Evolutionary conservation across 2,888 invertebrate genomes (phyloP).

Genomic region (Agriopis aurantiaria): DNA sequence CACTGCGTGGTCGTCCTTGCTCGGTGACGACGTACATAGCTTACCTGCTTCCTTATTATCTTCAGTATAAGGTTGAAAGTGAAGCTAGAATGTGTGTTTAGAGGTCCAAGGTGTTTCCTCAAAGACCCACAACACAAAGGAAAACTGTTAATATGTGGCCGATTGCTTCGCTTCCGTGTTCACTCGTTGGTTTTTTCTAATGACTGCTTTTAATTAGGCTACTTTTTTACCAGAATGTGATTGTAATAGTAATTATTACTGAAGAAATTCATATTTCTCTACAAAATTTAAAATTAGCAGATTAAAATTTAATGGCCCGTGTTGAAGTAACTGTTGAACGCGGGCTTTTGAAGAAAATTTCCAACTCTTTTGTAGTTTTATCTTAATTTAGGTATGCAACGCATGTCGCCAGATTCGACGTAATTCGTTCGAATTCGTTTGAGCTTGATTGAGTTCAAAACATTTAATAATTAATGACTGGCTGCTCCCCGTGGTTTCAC

Average conservation of each 20-base stretch:
- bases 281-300: neutral
- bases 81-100: conserved; percentile 42
- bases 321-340: neutral
- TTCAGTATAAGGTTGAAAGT: conserved; percentile 24
- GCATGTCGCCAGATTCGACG: too few species aligned
- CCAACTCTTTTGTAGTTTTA: neutral
- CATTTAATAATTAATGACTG: too few species aligned
- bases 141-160: conserved; percentile 56
- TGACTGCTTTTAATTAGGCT: conserved; percentile 33
- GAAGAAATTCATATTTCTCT: neutral
- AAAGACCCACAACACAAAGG: conserved; percentile 58
- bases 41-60: conserved; percentile 25
- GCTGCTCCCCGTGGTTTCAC: too few species aligned
- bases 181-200: conserved; percentile 51
- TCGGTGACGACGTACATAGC: conserved; percentile 31
- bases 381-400: neutral
- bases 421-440: too few species aligned
- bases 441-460: too few species aligned
- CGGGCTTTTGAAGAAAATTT: neutral
- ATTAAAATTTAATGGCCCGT: conserved; percentile 7
- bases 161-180: conserved; percentile 57
- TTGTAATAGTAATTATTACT: conserved; percentile 6
- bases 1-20: conserved; percentile 47
- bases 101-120: conserved; percentile 61
- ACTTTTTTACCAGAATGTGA: conserved; percentile 12